Evolutionary conservation across 2,888 invertebrate genomes (phyloP).

Genomic region (Acanthosoma haemorrhoidale): DNA sequence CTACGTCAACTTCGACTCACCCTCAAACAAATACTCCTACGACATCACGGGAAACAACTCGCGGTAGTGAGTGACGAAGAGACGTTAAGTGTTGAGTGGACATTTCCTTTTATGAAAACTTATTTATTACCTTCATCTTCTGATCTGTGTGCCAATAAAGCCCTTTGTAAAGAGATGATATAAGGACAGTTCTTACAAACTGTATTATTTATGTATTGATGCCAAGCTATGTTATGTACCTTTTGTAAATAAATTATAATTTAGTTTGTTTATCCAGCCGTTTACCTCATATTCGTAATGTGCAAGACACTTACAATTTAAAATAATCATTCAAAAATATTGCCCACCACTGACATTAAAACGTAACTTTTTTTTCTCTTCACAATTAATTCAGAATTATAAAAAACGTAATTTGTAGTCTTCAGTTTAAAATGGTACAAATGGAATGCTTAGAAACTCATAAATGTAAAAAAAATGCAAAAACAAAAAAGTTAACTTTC

Average conservation of each 20-base stretch:
- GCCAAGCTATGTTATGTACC: conserved; percentile 14
- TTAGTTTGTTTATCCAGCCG: conserved; percentile 23
- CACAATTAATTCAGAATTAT: too few relatives aligned
- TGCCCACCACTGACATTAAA: too few relatives aligned
- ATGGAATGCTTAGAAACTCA: too few relatives aligned
- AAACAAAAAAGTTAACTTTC: too few relatives aligned
- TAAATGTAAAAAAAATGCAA: too few relatives aligned
- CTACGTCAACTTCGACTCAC: conserved; percentile 42
- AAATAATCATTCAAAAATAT: too few relatives aligned
- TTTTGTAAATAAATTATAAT: conserved; percentile 25
- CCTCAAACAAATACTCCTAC: conserved; percentile 42
- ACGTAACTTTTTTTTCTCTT: too few relatives aligned
- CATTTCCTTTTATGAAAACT: background rate
- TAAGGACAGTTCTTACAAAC: background rate
- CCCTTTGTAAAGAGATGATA: background rate
- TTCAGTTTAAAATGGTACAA: too few relatives aligned
- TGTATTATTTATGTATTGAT: conserved; percentile 21
- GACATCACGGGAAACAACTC: conserved; percentile 34
- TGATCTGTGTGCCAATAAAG: conserved; percentile 15
- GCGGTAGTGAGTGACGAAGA: conserved; percentile 3
- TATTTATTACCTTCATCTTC: conserved; percentile 18
- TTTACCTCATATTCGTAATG: too few relatives aligned
- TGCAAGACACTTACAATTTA: too few relatives aligned
- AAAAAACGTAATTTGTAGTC: too few relatives aligned
- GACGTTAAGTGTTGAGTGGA: too few relatives aligned